Evolutionary conservation across 2,797 vertebrate species (phyloP), one percentile per base, ranked within the genome.

Genomic region (Notamacropus eugenii): DNA sequence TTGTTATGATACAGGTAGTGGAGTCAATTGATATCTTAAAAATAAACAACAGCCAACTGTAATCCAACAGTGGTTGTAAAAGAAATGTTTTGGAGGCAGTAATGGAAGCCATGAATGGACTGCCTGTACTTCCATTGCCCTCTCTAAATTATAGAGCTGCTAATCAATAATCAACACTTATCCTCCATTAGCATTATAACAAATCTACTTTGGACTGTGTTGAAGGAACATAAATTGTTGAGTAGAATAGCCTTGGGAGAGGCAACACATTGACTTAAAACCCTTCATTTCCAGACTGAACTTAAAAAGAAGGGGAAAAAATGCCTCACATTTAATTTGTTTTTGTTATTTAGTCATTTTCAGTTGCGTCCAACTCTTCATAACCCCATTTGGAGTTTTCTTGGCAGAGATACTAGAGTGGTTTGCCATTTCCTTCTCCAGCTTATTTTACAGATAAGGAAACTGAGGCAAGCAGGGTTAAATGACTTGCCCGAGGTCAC

Each of bases 71-170:
- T 40, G 40, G 19, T 46, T 82, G 67, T 82, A 82, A 82, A 82
- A 82, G 67, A 82, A 46, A 82, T 82, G 67, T 19, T 82, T 82
- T 40, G 14, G 67, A 82, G 10, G 50, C 8, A 29, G 8, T 55
- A 4, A 28, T 62, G 93, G 91, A 2, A 54, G 46, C 46, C 90
- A 55, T 12, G 19, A 95, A 57, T 55, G 40, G 34, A 58, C 94
- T 93, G 91, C 28, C 67, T n/a, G 14, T 34, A 74, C 34, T 95
- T 59, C 46, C 56, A 92, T 55, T 92, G 62, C 40, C 46, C 91
- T 16, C 82, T 93, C 29, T 92, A 96, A 93, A 96, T 97, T 92
- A 93, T 54, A 31, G 92, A 94, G 34, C 67, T 91, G 82, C 62
- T 2, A 55, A 62, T 95, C 93, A 74, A 55, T 94, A 96, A 62